Base-by-base conservation (phyloP, 2,797 vertebrate species). In the Paedocypris micromegethes region DNA sequence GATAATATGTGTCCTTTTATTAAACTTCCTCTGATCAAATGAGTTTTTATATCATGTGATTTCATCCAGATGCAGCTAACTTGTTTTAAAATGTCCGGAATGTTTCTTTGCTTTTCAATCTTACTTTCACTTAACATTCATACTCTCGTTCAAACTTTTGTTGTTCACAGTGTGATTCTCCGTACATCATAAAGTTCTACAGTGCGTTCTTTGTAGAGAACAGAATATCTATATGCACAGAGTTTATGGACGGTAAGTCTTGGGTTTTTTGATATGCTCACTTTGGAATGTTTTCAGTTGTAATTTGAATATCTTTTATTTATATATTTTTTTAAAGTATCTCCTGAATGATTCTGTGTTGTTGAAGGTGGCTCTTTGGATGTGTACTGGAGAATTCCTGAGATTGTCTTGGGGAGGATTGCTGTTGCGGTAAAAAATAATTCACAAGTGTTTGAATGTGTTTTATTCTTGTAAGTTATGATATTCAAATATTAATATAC, bases 191-290 rank as follows among this genome's bases (percentile, higher is more conserved):
- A 88, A 96, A 94, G 72, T 99, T 99, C 93, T 99, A 98, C 77
- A 94, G 96, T 67, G 96, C 96, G 76, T 99, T 98, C 87, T 99
- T 99, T 81, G 93, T 98, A 72, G 97, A 99, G 85, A 99, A 99
- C 90, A 89, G 95, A 80, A 98, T 99, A 88, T 98, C 96, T 2
- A 91, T 99, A 86, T 98, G 96, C 83, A 99, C 97, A 66, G 97
- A 99, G 85, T 99, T 97, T 82, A 98, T 98, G 96, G 96, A 98
- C 64, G 96, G 96, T 97, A 83, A 96, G 96, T 92, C 80, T 76
- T 2, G 6, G 57, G 42, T 47, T 23, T 51, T 54, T 45, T 67
- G 9, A 42, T 56, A 5, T 48, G 8, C 9, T 58, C 39, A 50
- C 3, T 23, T 23, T 23, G 23, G 23, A 23, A 23, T 23, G 23